Evolutionary conservation across 2,888 invertebrate species (phyloP).

Genomic region (Spodoptera littoralis): DNA sequence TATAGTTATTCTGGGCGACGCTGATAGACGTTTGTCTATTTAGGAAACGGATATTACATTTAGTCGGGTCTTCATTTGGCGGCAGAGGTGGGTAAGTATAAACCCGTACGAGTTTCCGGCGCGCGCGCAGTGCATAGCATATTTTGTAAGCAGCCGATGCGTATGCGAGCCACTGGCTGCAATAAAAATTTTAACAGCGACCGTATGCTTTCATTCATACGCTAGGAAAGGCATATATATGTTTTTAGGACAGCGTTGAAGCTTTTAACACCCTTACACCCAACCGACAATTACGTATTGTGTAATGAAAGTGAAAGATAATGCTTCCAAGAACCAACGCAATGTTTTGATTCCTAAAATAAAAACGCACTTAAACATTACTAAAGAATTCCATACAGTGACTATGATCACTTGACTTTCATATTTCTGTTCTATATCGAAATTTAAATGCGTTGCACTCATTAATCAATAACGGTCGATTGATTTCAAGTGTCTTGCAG

Average conservation of each 20-base stretch:
- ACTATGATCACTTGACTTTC: constrained; percentile 25
- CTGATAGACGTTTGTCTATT: constrained; percentile 88
- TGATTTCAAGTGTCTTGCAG: constrained; percentile 77
- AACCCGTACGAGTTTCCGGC: constrained; percentile 85
- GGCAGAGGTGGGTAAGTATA: constrained; percentile 86
- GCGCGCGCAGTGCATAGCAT: constrained; percentile 85
- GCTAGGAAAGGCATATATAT: constrained; percentile 70
- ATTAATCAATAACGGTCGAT: constrained; percentile 71
- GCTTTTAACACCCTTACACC: constrained; percentile 39
- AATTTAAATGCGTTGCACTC: constrained; percentile 65
- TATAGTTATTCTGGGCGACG: constrained; percentile 86
- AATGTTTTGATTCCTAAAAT: constrained; percentile 29
- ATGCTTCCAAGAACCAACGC: constrained; percentile 24
- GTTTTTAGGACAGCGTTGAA: constrained; percentile 72
- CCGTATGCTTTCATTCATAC: constrained; percentile 79
- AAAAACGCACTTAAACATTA: constrained; percentile 19
- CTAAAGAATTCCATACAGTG: constrained; percentile 11
- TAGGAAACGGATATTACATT: constrained; percentile 89
- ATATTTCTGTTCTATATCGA: constrained; percentile 48
- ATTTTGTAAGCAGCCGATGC: constrained; percentile 83
- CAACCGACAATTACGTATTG: constrained; percentile 35
- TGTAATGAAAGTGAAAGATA: constrained; percentile 40
- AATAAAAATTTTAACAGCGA: constrained; percentile 81
- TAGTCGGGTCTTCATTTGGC: constrained; percentile 87
- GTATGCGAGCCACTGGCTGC: constrained; percentile 77